Evolutionary conservation across 2,113 vertebrate genomes (phyloP), one percentile per base, ranked within the genome.

Genomic region (Sturnira hondurensis): DNA sequence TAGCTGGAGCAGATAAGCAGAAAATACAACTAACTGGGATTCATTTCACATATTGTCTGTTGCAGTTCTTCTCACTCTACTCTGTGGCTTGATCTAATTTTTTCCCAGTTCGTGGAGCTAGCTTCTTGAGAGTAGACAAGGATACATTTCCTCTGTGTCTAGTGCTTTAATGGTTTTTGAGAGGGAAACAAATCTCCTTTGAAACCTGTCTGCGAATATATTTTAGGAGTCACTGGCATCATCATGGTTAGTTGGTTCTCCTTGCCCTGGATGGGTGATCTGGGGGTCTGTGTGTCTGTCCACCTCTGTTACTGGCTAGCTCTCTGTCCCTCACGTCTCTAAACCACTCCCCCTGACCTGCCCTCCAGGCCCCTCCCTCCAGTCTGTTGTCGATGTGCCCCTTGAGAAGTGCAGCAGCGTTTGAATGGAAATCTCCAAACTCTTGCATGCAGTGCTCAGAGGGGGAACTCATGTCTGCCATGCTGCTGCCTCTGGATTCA

Each of bases 11-110:
- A 97, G 97, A 97, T 98, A 96, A 97, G 86, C 97, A 71, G 82
- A 86, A 96, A 91, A 96, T 97, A 33, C 45, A 93, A 58, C 86
- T 92, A 91, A 98, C 97, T 47, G 0, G 96, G 90, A 98, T 98
- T 97, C 97, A 98, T 98, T 97, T 97, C 92, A 95, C 93, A 94
- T 97, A 70, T 65, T 87, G 89, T 97, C 97, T 98, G 86, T 96
- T 97, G 80, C 28, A 91, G 88, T 97, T 97, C 96, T 98, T 96
- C 96, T 95, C 96, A 97, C 97, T 97, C 97, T 97, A 70, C 95
- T 97, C 87, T 91, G 93, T 95, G 12, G 84, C 97, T 97, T 98
- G 97, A 97, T 98, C 97, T 98, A 96, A 98, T 98, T 98, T 97
- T 97, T 97, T 97, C 97, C 97, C 97, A 97, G 95, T 97, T 98